A percentile compares a stretch with the other conserved stretches of the same genome.
Evolutionary conservation across 2,113 vertebrate species (phyloP).

Genomic region (Channa maculata): DNA sequence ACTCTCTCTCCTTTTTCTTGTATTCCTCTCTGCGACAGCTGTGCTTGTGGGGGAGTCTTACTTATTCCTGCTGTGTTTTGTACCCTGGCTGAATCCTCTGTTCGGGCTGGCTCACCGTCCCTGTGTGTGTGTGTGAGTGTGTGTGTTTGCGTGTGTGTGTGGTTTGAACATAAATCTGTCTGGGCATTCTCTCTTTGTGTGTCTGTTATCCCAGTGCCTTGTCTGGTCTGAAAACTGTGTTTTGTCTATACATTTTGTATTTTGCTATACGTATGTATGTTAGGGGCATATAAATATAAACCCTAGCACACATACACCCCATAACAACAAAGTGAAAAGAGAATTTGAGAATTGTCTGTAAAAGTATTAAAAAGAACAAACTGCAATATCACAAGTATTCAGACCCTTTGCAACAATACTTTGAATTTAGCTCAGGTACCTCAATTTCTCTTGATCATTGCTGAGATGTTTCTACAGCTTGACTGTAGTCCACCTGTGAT

Average conservation of each 20-base stretch:
- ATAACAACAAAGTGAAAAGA: no score
- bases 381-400: no score
- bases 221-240: conserved; percentile 30
- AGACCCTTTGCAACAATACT: no score
- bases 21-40: conserved; percentile 57
- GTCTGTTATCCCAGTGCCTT: conserved; percentile 26
- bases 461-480: no score
- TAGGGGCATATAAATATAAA: no score
- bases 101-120: conserved; percentile 50
- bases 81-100: conserved; percentile 64
- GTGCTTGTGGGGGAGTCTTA: conserved; percentile 54
- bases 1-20: background rate
- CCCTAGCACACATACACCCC: no score
- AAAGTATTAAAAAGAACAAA: no score
- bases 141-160: conserved; percentile 23
- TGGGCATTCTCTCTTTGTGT: conserved; percentile 27
- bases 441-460: no score
- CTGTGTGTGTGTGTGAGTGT: conserved; percentile 41
- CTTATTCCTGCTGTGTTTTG: conserved; percentile 68
- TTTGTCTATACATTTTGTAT: conserved; percentile 2
- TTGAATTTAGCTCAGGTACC: no score
- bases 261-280: no score
- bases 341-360: no score
- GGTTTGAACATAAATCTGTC: conserved; percentile 39
- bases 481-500: no score